Evolutionary conservation across 2,888 invertebrate species (phyloP), one percentile per base, ranked within the genome.

Genomic region (Ophonus ardosiacus): DNA sequence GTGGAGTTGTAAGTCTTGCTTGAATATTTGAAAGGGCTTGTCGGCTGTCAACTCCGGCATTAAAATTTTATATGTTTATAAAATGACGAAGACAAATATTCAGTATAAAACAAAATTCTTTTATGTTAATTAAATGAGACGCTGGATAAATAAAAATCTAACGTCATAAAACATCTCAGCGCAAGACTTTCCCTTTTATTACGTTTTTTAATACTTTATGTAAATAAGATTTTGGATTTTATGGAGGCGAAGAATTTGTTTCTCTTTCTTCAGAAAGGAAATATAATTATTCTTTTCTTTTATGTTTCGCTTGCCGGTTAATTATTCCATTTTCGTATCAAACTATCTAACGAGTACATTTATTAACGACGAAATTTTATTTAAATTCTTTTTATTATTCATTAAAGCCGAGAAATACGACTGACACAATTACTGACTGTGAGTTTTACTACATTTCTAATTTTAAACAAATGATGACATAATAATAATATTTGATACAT

Each of bases 101-200:
- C 74, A 59, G 74, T 17, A 80, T 57, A 65, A 65, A 81, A 43
- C 63, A 56, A 81, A 81, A 68, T 71, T 68, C 71, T 68, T 81
- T 68, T 81, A 81, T 81, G 81, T 71, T 81, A 81, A 81, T 81
- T 81, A 81, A 81, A 81, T 68, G 81, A 81, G 68, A 81, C n/a
- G 81, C 24, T 51, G 65, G 13, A 81, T 56, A 68, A 81, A 81
- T 68, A 81, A 81, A 81, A 81, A 81, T 65, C 81, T 81, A 71
- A 71, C 21, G 56, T 51, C 68, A 68, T 81, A 81, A 81, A 81
- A 81, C 57, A 81, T 51, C 24, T 43, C 56, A 51, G 71, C 18
- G 31, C 31, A 31, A 59, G 7, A 80, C 40, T 80, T 61, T 81
- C 43, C 40, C 43, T 81, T 81, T 81, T 81, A 65, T 65, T 63